These are phyloP conservation scores for Alligator mississippiensis DNA, from an alignment of 2,113 vertebrate genomes.

Conservation along the genomic window DNA sequence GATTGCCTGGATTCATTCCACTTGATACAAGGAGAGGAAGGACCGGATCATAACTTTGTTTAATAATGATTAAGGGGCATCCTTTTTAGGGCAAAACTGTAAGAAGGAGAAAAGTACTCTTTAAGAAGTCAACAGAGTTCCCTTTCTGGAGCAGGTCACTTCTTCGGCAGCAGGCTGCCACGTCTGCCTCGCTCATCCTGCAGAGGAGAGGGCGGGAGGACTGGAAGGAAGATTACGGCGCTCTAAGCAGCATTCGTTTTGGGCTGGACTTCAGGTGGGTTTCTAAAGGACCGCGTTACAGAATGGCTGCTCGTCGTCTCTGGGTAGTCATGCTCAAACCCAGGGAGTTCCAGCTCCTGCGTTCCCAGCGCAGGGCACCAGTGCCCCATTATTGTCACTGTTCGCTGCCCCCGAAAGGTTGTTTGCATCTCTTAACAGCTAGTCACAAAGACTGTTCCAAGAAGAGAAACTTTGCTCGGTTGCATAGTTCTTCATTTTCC, in stretches of 20 bases:
- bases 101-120: not conserved
- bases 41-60: not conserved
- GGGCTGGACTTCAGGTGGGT: not conserved
- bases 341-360: fast-evolving
- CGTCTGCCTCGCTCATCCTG: not conserved
- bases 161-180: not conserved
- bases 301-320: not conserved
- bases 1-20: not conserved
- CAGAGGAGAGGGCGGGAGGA: not conserved
- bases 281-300: not conserved
- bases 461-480: not conserved
- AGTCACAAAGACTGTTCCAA: not conserved
- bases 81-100: not conserved
- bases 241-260: not conserved
- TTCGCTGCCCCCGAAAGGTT: not conserved
- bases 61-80: not conserved
- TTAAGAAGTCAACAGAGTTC: not conserved
- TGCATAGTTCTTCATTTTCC: slow-evolving; percentile 31
- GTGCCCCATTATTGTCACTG: not conserved
- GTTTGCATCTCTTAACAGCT: not conserved
- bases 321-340: not conserved
- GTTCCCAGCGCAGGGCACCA: fast-evolving
- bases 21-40: not conserved
- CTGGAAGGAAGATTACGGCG: not conserved
- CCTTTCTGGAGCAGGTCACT: not conserved